Evolutionary conservation across 2,113 vertebrate species (phyloP), one percentile per base, ranked within the genome.

Genomic region (Syngnathoides biaculeatus): DNA sequence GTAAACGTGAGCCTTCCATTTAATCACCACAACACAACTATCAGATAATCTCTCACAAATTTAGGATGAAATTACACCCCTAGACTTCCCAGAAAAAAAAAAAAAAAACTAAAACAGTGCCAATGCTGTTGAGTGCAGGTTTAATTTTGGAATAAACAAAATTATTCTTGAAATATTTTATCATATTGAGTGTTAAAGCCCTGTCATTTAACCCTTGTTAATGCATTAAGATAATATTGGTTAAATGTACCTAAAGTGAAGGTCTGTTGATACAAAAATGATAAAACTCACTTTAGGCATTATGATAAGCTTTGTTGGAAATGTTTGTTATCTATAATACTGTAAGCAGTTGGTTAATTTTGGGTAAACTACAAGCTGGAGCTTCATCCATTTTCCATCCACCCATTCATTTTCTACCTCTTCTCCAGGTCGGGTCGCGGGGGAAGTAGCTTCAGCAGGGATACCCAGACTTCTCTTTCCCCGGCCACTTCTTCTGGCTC

Each of bases 131-230:
- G 85, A 90, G 86, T 86, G 68, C 53, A 20, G 68, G 79, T 86
- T 79, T 86, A 86, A 91, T 89, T 87, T 90, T 89, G 81, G 89
- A 87, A 88, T 91, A 84, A 90, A 88, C 82, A 74, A 84, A 86
- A 88, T 92, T 88, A 89, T 80, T 77, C 77, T 64, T 66, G 82
- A 77, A 83, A 77, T 73, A 84, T 65, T 39, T 56, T 62, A 39
- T 68, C 62, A 17, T 74, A 72, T 79, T 75, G 82, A 79, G 80
- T 84, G 78, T 83, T 83, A 83, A 84, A 79, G 75, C 65, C 79
- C 77, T 75, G 86, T 86, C 55, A 62, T 72, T 78, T 82, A 75
- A 77, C 71, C 74, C 64, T 30, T 15, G 8, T 65, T 56, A 71
- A 71, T 69, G 71, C 50, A 65, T 68, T 55, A 38, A 63, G 68